Percentiles rank a stretch among this genome's conserved stretches.
Conservation (phyloP, 2,888 invertebrate genomes). For the Zootermopsis nevadensis region DNA sequence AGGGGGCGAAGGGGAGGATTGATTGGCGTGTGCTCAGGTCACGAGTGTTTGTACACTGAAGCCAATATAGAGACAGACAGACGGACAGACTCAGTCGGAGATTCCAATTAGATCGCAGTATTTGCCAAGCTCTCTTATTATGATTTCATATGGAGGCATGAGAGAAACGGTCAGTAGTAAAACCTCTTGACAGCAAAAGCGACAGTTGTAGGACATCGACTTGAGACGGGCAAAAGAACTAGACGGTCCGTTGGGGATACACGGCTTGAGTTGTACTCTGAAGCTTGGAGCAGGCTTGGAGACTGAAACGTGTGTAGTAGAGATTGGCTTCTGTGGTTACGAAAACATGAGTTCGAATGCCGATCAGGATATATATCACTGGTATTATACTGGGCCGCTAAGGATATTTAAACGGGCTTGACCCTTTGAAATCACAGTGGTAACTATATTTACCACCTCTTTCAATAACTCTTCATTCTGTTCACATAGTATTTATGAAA, state of each 20-base stretch:
- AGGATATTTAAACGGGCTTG: no score
- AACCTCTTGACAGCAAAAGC: not conserved
- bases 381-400: no score
- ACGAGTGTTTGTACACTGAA: constrained; percentile 47
- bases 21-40: constrained; percentile 31
- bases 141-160: constrained; percentile 49
- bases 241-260: not conserved
- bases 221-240: constrained; percentile 5
- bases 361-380: no score
- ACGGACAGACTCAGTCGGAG: constrained; percentile 19
- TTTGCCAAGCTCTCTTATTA: constrained; percentile 53
- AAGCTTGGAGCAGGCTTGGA: no score
- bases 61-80: constrained; percentile 44
- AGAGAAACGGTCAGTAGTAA: not conserved
- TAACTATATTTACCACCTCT: no score
- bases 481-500: no score
- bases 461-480: no score
- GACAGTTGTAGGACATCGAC: not conserved
- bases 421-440: no score
- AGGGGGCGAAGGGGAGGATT: constrained; percentile 9
- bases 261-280: no score
- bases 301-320: no score
- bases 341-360: no score
- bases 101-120: constrained; percentile 53
- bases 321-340: no score